Conservation (phyloP, 2,888 invertebrate species). For the Heliconius ismenius region DNA sequence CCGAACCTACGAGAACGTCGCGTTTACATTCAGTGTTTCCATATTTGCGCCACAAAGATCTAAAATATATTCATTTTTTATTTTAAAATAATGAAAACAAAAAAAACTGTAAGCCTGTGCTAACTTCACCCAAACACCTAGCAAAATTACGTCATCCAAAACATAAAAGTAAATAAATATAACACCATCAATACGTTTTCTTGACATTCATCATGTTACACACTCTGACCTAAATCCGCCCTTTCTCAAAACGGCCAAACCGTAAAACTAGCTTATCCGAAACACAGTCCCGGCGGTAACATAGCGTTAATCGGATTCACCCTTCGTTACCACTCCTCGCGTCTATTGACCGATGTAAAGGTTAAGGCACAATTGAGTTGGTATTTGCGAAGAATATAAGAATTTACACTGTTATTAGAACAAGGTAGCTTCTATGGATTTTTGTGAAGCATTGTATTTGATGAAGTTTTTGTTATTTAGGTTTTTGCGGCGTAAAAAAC, state of each 20-base stretch:
- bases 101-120: neutral
- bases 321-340: slow-evolving; percentile 41
- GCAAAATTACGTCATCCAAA: neutral
- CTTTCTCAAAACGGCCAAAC: slow-evolving; percentile 31
- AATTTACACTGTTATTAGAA: slow-evolving; percentile 2
- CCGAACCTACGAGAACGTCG: too few species aligned
- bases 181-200: slow-evolving; percentile 16
- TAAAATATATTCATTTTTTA: too few species aligned
- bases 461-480: neutral
- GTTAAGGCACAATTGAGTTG: slow-evolving; percentile 47
- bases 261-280: slow-evolving; percentile 28
- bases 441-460: neutral
- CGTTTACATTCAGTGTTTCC: too few species aligned
- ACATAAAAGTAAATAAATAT: slow-evolving; percentile 7
- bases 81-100: neutral
- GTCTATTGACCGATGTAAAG: slow-evolving; percentile 46
- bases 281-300: slow-evolving; percentile 41
- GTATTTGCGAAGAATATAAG: slow-evolving; percentile 43
- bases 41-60: too few species aligned
- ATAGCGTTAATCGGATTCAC: slow-evolving; percentile 48
- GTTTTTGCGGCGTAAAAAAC: neutral
- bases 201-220: slow-evolving; percentile 37
- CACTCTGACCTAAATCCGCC: slow-evolving; percentile 33
- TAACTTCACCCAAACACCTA: neutral
- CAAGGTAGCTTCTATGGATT: neutral